Evolutionary conservation across 1,140 invertebrate species (phyloP).

Genomic region (Diorhabda sublineata): DNA sequence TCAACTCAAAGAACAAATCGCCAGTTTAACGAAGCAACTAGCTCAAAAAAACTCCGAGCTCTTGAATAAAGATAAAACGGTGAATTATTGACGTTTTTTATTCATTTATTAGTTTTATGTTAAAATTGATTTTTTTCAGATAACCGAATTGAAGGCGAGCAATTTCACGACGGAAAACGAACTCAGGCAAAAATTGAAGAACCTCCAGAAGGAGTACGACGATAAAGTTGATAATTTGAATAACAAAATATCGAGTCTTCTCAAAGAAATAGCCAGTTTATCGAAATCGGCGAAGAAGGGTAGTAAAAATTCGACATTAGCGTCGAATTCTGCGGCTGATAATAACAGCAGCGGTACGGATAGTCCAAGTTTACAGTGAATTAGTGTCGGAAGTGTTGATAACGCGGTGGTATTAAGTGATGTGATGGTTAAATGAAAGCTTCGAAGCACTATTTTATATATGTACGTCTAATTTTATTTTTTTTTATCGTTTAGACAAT

Average conservation of each 20-base stretch:
- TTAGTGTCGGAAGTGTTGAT: constrained; percentile 2
- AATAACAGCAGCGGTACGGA: constrained; percentile 69
- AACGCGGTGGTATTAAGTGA: background rate
- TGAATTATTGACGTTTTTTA: constrained; percentile 40
- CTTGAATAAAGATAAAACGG: constrained; percentile 87
- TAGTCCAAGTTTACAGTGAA: constrained; percentile 56
- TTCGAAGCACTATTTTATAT: background rate
- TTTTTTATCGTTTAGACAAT: no score
- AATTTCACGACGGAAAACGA: constrained; percentile 86
- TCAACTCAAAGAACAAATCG: constrained; percentile 90
- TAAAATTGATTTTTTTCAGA: constrained; percentile 54
- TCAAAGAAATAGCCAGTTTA: constrained; percentile 80
- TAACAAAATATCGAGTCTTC: constrained; percentile 67
- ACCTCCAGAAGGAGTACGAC: constrained; percentile 73
- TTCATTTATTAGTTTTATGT: background rate
- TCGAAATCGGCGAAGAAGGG: constrained; percentile 68
- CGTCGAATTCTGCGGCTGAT: constrained; percentile 48
- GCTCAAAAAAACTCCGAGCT: constrained; percentile 80
- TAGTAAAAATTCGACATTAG: constrained; percentile 1
- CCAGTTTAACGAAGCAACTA: constrained; percentile 85
- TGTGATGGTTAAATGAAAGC: background rate
- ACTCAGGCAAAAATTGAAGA: constrained; percentile 78
- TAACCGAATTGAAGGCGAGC: constrained; percentile 88
- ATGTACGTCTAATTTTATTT: no score
- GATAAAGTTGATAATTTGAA: constrained; percentile 75